phyloP scores from a whole-genome alignment of 2,888 invertebrate genomes.

The Galeruca laticollis region DNA sequence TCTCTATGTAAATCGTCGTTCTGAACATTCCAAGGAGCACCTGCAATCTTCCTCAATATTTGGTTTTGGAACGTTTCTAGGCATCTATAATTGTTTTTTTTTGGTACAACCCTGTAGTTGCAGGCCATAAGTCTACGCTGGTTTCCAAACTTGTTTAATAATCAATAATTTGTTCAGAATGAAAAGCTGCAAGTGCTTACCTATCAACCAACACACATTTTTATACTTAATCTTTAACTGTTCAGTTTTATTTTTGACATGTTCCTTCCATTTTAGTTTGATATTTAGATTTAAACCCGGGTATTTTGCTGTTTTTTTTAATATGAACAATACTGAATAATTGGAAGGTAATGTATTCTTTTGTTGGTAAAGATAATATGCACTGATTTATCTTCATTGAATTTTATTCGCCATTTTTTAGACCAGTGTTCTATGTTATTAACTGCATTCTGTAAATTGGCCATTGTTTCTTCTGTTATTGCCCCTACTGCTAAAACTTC shows the following conservation, averaged over 20 bases:
- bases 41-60: too few species aligned
- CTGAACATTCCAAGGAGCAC: conserved; percentile 20
- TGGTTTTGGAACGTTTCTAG: too few species aligned
- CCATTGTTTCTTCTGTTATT: too few species aligned
- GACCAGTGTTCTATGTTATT: too few species aligned
- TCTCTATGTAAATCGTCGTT: conserved; percentile 12
- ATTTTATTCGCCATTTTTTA: too few species aligned
- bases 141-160: neutral
- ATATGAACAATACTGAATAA: neutral
- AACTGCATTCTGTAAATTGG: too few species aligned
- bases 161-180: neutral
- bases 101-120: conserved; percentile 19
- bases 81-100: conserved; percentile 8
- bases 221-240: conserved; percentile 8
- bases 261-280: too few species aligned
- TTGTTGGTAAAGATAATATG: too few species aligned
- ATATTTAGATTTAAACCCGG: conserved; percentile 4
- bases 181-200: neutral
- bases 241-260: conserved; percentile 11
- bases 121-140: too few species aligned
- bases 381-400: too few species aligned
- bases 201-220: neutral
- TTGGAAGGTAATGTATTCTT: too few species aligned
- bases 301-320: conserved; percentile 18
- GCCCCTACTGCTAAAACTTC: too few species aligned